Base-by-base conservation (phyloP, 2,113 vertebrate genomes). In the Platichthys stellatus region DNA sequence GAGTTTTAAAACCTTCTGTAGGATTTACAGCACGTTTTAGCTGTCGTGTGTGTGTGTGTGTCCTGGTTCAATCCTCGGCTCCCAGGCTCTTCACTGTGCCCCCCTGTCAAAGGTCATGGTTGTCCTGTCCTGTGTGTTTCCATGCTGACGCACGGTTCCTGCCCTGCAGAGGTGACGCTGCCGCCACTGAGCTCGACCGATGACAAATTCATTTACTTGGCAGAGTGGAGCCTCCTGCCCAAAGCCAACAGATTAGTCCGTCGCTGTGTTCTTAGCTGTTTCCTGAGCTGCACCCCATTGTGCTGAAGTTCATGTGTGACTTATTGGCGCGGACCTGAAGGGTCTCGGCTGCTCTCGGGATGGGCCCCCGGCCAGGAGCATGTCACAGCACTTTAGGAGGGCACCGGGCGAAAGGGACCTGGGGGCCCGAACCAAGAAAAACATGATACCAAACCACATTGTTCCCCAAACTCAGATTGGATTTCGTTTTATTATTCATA, bases 241-340 rank as follows among this genome's bases (percentile, higher is more conserved):
- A 23, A 63, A 84, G 79, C 63, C 68, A 53, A 72, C 26, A 77
- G 43, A 47, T 67, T 2, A 64, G 56, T 58, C 31, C 3, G 10
- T 15, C 24, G 18, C 57, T 89, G 90, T 89, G 84, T 89, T 81
- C 57, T 90, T 78, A 91, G 91, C 91, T 86, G 91, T 83, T 92
- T 90, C 91, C 89, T 89, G 80, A 85, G 74, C 76, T 18, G 68
- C 65, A 23, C 21, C 18, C 76, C 72, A 38, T 61, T 63, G 66
- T 81, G 76, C 53, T 56, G 21, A 2, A 10, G 26, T 51, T 66
- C 57, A 70, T 18, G 53, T 69, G 43, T 2, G 67, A 58, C 56
- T 57, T 47, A 60, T 79, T 26, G 49, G 11, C 43, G 6, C 5
- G 0, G 40, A 17, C 38, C 66, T 59, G 71, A 80, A 17, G 28